phyloP scores from a whole-genome alignment of 2,797 vertebrate species.

The Sebastes minor region DNA sequence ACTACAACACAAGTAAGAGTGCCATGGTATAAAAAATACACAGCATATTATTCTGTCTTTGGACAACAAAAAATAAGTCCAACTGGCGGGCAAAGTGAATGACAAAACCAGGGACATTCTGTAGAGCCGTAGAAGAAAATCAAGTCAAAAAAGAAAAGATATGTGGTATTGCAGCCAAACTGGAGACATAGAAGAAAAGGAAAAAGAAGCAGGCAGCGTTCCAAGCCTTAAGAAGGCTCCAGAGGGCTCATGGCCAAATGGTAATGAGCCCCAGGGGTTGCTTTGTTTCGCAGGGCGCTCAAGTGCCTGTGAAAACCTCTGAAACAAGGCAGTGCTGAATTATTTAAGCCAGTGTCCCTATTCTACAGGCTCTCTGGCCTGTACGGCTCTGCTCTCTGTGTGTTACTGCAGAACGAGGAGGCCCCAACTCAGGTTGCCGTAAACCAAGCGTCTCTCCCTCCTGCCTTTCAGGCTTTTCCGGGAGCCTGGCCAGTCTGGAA shows the following conservation, averaged over 20 bases:
- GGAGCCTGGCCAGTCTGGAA: conserved; percentile 21
- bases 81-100: conserved; percentile 38
- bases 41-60: conserved; percentile 25
- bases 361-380: conserved; percentile 58
- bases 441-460: conserved; percentile 3
- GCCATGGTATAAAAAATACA: conserved; percentile 4
- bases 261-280: conserved; percentile 82
- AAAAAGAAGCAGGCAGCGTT: conserved; percentile 74
- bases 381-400: conserved; percentile 44
- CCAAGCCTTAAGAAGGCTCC: conserved; percentile 80
- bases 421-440: conserved; percentile 41
- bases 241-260: conserved; percentile 80
- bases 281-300: conserved; percentile 80
- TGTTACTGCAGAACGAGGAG: conserved; percentile 43
- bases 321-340: conserved; percentile 80
- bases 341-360: conserved; percentile 76
- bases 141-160: conserved; percentile 68
- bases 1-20: neutral
- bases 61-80: conserved; percentile 43
- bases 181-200: conserved; percentile 65
- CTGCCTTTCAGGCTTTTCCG: conserved; percentile 10
- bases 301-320: conserved; percentile 82
- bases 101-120: conserved; percentile 62
- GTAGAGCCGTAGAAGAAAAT: conserved; percentile 64
- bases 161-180: conserved; percentile 69